Base-by-base conservation (phyloP, 1,140 invertebrate genomes). In the Penaeus vannamei region DNA sequence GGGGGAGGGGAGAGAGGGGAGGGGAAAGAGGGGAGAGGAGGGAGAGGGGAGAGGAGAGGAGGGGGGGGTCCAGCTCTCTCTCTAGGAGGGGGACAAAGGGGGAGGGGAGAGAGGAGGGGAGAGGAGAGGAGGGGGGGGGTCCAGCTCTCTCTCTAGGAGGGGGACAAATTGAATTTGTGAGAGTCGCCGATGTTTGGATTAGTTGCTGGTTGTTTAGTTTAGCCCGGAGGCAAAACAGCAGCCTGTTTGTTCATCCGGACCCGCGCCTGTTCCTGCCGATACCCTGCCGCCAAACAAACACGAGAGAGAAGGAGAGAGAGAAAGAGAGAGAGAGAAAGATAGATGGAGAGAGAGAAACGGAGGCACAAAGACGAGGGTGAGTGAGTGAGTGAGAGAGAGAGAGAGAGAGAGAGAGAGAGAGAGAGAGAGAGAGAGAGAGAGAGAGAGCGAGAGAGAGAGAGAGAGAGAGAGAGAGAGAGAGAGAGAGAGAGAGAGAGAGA, bases 91-190 rank as follows among this genome's bases (percentile, higher is more conserved):
- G 46, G 36, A 42, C 7, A 59, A 26, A n/a, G 46, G 36, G 61
- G 84, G 12, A 17, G 72, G 72, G 84, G 46, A 26, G 77, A 76
- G 81, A 53, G 17, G 76, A 29, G 23, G 85, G 29, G 36, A 77
- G 61, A 29, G 59, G 80, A 19, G 64, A 29, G 61, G 66, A 61
- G 32, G 42, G 32, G 79, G 66, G 81, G 77, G 76, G 88, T 79
- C 20, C 82, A 64, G 59, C 81, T 84, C 86, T 61, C 32, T 59
- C 36, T 90, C 90, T 87, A 87, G 85, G 85, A 90, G 90, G 90
- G 90, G 90, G 90, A 90, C 90, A 90, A 90, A 90, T 90, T 90
- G 90, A 90, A 90, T 90, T 90, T 90, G 90, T 90, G 90, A 90
- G 90, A 90, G 90, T 90, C 90, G 90, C 86, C 85, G 90, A 87